phyloP scores from a whole-genome alignment of 2,888 invertebrate species.

The Tachina lurida region DNA sequence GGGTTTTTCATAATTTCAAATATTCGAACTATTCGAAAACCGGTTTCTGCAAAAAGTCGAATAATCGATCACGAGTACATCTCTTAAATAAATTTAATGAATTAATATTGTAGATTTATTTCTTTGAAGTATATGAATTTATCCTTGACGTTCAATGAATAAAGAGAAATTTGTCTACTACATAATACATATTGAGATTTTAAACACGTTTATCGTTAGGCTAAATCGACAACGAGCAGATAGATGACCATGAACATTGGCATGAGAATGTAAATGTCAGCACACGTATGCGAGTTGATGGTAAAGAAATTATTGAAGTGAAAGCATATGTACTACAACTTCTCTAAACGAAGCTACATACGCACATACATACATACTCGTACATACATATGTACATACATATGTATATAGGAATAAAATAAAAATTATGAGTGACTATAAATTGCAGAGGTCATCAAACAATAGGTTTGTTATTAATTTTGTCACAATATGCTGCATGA shows the following conservation, averaged over 20 bases:
- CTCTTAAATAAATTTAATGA: neutral
- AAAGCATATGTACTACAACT: neutral
- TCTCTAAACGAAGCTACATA: neutral
- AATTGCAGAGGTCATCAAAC: constrained; percentile 23
- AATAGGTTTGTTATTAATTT: constrained; percentile 34
- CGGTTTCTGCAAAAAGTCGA: too few species aligned
- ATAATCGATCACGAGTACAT: too few species aligned
- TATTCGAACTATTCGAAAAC: too few species aligned
- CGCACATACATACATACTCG: too few species aligned
- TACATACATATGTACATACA: too few species aligned
- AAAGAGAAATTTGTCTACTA: constrained; percentile 51
- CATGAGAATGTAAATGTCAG: constrained; percentile 27
- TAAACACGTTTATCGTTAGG: constrained; percentile 57
- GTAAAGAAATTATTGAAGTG: neutral
- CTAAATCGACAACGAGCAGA: constrained; percentile 52
- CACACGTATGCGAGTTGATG: constrained; percentile 16
- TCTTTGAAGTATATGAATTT: constrained; percentile 26
- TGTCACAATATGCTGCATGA: neutral
- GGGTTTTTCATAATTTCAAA: too few species aligned
- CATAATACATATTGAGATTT: constrained; percentile 42
- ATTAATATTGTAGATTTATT: neutral
- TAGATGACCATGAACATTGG: constrained; percentile 39
- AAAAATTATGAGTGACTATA: neutral
- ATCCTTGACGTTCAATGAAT: constrained; percentile 2
- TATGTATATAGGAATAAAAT: neutral